Conservation (phyloP, 1,140 invertebrate species). For the Pseudomyrmex pallidus region DNA sequence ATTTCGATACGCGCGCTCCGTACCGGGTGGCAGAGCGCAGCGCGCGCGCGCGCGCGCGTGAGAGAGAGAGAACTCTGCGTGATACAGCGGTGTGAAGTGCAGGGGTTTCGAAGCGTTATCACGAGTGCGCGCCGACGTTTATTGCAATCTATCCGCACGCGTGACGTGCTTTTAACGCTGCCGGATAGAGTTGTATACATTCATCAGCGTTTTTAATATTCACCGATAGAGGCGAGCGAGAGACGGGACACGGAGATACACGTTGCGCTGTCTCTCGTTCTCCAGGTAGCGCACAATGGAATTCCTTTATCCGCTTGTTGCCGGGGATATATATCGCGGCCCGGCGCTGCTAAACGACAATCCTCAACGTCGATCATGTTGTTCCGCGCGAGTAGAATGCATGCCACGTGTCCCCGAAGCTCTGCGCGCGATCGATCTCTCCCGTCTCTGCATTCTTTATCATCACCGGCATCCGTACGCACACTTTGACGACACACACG, state of each 20-base stretch:
- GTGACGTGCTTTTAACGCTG: constrained; percentile 55
- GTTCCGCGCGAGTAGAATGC: constrained; percentile 36
- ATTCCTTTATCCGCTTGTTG: constrained; percentile 58
- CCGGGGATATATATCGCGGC: too few species aligned
- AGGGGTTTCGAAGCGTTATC: constrained; percentile 53
- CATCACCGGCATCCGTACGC: constrained; percentile 32
- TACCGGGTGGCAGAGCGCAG: neutral
- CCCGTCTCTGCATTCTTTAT: constrained; percentile 43
- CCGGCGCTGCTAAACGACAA: constrained; percentile 25
- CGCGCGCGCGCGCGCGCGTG: too few species aligned
- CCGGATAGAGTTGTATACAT: constrained; percentile 59
- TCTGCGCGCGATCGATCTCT: constrained; percentile 49
- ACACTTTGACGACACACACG: constrained; percentile 39
- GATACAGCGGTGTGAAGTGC: constrained; percentile 51
- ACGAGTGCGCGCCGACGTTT: constrained; percentile 46
- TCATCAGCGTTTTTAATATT: constrained; percentile 67
- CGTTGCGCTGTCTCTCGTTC: constrained; percentile 30
- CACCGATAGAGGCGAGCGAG: constrained; percentile 23
- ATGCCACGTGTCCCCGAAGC: constrained; percentile 30
- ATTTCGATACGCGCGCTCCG: constrained; percentile 43
- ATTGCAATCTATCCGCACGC: constrained; percentile 56
- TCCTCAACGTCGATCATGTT: constrained; percentile 41
- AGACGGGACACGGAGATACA: constrained; percentile 14
- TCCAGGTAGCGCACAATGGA: constrained; percentile 16
- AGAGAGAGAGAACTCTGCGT: neutral